Percentiles rank a stretch among this genome's conserved stretches.
Conservation (phyloP, 2,113 vertebrate genomes). For the Corythornis vintsioides region DNA sequence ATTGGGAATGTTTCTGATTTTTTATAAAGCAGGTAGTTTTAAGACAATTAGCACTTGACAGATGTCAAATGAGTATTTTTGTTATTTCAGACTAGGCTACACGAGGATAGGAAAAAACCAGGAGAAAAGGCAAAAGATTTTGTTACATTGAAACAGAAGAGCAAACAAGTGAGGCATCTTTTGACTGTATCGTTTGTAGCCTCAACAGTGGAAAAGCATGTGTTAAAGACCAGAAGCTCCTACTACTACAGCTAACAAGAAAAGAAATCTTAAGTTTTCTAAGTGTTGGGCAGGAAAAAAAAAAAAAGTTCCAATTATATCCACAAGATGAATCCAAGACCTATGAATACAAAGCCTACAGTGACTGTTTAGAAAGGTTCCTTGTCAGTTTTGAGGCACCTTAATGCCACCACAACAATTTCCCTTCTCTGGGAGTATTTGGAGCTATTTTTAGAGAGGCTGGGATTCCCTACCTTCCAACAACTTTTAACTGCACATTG, state of each 20-base stretch:
- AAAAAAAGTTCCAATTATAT: background rate
- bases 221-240: background rate
- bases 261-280: background rate
- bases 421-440: background rate
- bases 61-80: background rate
- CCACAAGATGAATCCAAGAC: background rate
- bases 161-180: background rate
- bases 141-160: background rate
- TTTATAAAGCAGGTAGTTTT: background rate
- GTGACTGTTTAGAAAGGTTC: background rate
- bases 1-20: background rate
- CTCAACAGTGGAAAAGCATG: background rate
- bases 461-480: background rate
- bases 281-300: background rate
- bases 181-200: accelerated
- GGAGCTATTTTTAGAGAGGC: background rate
- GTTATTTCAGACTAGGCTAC: background rate
- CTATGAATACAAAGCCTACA: background rate
- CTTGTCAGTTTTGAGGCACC: background rate
- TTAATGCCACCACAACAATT: background rate
- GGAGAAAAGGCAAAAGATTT: background rate
- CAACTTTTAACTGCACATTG: background rate
- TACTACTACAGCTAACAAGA: background rate
- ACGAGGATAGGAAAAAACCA: background rate
- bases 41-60: background rate